Conservation (phyloP, 2,888 invertebrate genomes). For the Tetrapedia diversipes region DNA sequence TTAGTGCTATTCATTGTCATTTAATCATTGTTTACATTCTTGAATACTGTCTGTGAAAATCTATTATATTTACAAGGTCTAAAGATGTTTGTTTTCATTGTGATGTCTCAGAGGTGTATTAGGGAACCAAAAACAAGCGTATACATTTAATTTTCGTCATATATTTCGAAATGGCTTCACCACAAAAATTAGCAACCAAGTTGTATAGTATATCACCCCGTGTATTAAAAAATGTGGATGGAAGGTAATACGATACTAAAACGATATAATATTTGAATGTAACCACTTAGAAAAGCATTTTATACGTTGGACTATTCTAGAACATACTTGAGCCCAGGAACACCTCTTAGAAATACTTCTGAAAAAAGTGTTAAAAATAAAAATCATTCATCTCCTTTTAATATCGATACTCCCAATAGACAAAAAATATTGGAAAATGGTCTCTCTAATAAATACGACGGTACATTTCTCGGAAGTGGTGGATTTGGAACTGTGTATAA, state of each 20-base stretch:
- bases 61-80: no score
- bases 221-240: slow-evolving; percentile 22
- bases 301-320: slow-evolving; percentile 49
- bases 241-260: slow-evolving; percentile 39
- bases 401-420: slow-evolving; percentile 79
- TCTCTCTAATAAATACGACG: slow-evolving; percentile 65
- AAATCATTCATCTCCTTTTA: slow-evolving; percentile 70
- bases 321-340: slow-evolving; percentile 65
- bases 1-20: background rate
- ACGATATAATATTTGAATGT: background rate
- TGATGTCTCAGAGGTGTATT: background rate
- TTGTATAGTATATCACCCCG: slow-evolving; percentile 52
- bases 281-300: background rate
- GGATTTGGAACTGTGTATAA: slow-evolving; percentile 82
- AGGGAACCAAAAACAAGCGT: background rate
- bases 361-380: slow-evolving; percentile 39
- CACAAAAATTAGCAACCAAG: slow-evolving; percentile 47
- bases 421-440: slow-evolving; percentile 75
- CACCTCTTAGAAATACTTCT: slow-evolving; percentile 58
- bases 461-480: slow-evolving; percentile 80
- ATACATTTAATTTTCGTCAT: background rate
- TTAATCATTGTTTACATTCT: background rate
- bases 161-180: slow-evolving; percentile 60
- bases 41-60: background rate
- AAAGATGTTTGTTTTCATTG: slow-evolving; percentile 15